Evolutionary conservation across 2,888 invertebrate species (phyloP).

Genomic region (Dynastes hyllus): DNA sequence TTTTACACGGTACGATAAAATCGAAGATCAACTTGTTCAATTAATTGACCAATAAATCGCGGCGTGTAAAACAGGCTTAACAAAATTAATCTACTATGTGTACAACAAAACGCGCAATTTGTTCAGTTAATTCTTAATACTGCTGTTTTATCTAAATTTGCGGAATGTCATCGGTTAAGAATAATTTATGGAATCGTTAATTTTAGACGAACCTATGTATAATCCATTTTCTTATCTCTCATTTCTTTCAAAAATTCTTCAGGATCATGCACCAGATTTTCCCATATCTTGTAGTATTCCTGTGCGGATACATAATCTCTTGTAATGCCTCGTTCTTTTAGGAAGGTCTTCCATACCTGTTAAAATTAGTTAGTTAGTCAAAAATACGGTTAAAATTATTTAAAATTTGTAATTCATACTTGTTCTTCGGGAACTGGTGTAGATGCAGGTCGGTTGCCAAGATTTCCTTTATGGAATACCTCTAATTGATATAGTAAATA

Average conservation of each 20-base stretch:
- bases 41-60: too few species aligned
- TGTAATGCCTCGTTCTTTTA: constrained; percentile 69
- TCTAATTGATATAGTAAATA: constrained; percentile 74
- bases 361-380: constrained; percentile 39
- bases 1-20: too few species aligned
- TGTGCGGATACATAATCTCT: constrained; percentile 69
- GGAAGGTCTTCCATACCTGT: constrained; percentile 72
- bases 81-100: too few species aligned
- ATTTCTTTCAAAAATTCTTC: constrained; percentile 73
- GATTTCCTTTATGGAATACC: constrained; percentile 69
- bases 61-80: too few species aligned
- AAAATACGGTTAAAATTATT: background rate
- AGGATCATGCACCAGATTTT: constrained; percentile 66
- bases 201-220: constrained; percentile 24
- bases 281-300: constrained; percentile 73
- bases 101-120: background rate
- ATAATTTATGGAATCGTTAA: too few species aligned
- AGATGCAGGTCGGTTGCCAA: constrained; percentile 66
- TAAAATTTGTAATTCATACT: constrained; percentile 21
- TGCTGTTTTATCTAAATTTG: too few species aligned
- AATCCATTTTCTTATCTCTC: constrained; percentile 40
- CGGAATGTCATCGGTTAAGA: too few species aligned
- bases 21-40: too few species aligned
- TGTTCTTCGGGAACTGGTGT: constrained; percentile 50
- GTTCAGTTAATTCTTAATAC: background rate